phyloP scores from a whole-genome alignment of 2,113 vertebrate species.

The Vulpes lagopus region DNA sequence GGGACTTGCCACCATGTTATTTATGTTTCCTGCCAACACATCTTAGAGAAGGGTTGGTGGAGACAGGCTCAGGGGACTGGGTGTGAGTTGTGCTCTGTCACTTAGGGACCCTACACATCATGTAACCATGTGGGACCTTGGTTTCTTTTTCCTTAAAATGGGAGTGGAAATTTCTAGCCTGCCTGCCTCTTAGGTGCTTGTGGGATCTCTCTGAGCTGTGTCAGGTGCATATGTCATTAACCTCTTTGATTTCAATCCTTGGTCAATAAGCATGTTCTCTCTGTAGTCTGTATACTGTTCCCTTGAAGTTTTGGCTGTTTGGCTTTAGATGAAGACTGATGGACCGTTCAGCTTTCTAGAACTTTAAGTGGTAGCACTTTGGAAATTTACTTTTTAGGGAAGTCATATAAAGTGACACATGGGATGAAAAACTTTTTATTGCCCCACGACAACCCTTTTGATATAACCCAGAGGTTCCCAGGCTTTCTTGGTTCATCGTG shows the following conservation, averaged over 20 bases:
- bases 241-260: not conserved
- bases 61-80: not conserved
- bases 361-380: not conserved
- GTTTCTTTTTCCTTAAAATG: not conserved
- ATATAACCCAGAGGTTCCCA: not conserved
- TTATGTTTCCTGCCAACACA: not conserved
- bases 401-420: not conserved
- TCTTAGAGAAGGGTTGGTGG: not conserved
- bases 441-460: not conserved
- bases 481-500: not conserved
- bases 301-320: not conserved
- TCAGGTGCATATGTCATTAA: rapidly evolving
- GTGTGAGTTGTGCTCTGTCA: not conserved
- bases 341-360: not conserved
- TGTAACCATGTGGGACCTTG: not conserved
- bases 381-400: not conserved
- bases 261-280: too few species aligned
- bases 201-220: too few species aligned
- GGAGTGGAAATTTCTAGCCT: not conserved
- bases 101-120: not conserved
- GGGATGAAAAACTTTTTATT: not conserved
- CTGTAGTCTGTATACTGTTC: not conserved
- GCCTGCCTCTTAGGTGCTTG: not conserved
- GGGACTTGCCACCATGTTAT: not conserved
- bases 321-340: not conserved